These are phyloP conservation scores for Drosophila subobscura DNA, from an alignment of 1,140 invertebrate species.

Conservation along the genomic window DNA sequence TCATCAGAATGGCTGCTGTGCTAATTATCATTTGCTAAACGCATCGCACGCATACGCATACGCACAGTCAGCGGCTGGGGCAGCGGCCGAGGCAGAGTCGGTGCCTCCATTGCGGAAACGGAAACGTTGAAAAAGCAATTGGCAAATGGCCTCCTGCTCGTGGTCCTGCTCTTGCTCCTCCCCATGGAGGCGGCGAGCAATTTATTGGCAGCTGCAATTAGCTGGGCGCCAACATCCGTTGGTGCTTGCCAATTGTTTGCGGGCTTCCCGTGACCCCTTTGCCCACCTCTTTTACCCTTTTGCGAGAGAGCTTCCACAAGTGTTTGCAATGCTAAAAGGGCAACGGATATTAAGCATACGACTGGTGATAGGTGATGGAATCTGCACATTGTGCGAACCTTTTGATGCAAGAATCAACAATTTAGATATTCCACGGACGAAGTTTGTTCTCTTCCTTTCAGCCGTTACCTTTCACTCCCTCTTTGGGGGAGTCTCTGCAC, in stretches of 20 bases:
- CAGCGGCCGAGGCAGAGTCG: conserved; percentile 2
- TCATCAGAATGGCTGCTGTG: background rate
- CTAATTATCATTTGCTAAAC: conserved; percentile 46
- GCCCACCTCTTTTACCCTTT: too few relatives aligned
- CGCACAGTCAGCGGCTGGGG: too few relatives aligned
- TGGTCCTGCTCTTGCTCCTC: background rate
- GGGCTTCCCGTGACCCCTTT: background rate
- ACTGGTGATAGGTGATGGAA: too few relatives aligned
- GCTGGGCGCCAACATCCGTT: conserved; percentile 50
- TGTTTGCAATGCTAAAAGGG: too few relatives aligned
- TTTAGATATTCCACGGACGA: too few relatives aligned
- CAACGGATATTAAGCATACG: too few relatives aligned
- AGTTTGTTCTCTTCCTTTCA: too few relatives aligned
- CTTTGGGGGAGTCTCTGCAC: too few relatives aligned
- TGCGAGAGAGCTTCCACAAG: too few relatives aligned
- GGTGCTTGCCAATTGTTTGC: background rate
- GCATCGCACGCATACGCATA: conserved; percentile 31
- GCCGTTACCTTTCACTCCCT: too few relatives aligned
- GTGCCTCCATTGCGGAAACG: conserved; percentile 48
- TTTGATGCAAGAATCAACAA: too few relatives aligned
- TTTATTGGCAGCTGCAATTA: conserved; percentile 66
- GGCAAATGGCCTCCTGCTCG: conserved; percentile 54
- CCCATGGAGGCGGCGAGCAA: conserved; percentile 21
- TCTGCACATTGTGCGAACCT: too few relatives aligned
- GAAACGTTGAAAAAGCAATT: conserved; percentile 74